These are phyloP conservation scores for Anagyrus pseudococci DNA, from an alignment of 2,888 invertebrate genomes.

Conservation along the genomic window DNA sequence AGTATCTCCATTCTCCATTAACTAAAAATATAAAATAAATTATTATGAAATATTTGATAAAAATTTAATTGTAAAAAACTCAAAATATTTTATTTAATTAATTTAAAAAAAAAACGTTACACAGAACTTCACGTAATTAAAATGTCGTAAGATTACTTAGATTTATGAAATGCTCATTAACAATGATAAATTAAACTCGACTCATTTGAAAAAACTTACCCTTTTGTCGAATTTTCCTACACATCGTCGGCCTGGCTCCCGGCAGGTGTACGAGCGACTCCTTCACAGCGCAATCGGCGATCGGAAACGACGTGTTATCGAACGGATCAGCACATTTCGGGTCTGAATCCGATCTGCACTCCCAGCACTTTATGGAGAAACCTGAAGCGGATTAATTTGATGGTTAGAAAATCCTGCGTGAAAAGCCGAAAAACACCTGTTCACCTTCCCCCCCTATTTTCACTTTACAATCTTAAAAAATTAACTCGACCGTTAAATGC, in stretches of 20 bases:
- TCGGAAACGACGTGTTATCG: slow-evolving; percentile 86
- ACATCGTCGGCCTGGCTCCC: slow-evolving; percentile 80
- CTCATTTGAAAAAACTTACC: slow-evolving; percentile 62
- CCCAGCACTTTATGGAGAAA: slow-evolving; percentile 85
- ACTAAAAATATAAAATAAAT: slow-evolving; percentile 63
- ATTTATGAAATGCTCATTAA: background rate
- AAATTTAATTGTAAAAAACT: slow-evolving; percentile 6
- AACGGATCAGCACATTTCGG: slow-evolving; percentile 92
- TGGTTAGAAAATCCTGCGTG: background rate
- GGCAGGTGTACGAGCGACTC: slow-evolving; percentile 71
- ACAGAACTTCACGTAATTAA: background rate
- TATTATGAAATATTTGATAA: background rate
- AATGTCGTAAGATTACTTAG: background rate
- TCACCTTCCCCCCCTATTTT: background rate
- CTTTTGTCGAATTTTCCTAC: slow-evolving; percentile 91
- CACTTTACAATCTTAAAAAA: background rate
- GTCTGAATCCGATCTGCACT: slow-evolving; percentile 86
- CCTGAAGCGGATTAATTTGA: slow-evolving; percentile 58
- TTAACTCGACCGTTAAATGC: background rate
- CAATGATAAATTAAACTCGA: background rate
- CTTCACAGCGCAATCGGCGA: slow-evolving; percentile 78
- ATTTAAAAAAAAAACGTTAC: background rate
- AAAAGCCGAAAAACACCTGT: background rate
- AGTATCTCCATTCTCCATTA: slow-evolving; percentile 87
- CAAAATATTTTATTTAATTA: background rate